Conservation (phyloP, 2,888 invertebrate species). For the Scotopteryx bipunctaria region DNA sequence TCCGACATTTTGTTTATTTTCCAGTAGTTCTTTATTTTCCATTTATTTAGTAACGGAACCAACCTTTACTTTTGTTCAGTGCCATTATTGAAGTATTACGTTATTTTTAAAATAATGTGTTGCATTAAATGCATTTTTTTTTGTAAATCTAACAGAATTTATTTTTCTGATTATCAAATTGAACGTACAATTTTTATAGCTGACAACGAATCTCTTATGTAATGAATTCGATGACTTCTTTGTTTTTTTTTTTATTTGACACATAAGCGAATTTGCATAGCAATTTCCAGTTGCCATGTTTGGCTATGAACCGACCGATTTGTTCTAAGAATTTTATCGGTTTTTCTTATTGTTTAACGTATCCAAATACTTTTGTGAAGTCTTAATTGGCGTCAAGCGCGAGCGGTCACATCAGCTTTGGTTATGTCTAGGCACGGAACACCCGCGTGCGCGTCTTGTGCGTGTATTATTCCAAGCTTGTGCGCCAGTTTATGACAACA, state of each 20-base stretch:
- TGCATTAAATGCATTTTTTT: constrained; percentile 79
- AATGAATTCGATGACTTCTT: constrained; percentile 53
- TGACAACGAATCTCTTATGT: constrained; percentile 75
- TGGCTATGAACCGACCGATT: constrained; percentile 44
- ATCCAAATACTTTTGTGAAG: constrained; percentile 37
- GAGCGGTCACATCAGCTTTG: constrained; percentile 17
- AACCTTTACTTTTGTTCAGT: constrained; percentile 71
- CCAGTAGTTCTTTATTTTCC: constrained; percentile 49
- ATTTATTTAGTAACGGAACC: constrained; percentile 57
- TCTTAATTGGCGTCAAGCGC: constrained; percentile 25
- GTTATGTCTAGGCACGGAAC: not conserved
- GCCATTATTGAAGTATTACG: constrained; percentile 80
- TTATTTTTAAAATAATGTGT: constrained; percentile 78
- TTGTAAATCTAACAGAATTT: constrained; percentile 41
- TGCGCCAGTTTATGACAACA: not conserved
- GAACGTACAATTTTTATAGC: constrained; percentile 47
- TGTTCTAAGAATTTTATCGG: constrained; percentile 56
- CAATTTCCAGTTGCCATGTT: constrained; percentile 53
- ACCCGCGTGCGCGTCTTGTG: constrained; percentile 1
- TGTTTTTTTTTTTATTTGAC: constrained; percentile 48
- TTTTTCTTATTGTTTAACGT: constrained; percentile 29
- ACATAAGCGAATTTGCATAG: constrained; percentile 68
- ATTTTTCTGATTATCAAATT: constrained; percentile 54
- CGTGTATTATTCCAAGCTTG: no score
- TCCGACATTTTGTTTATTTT: constrained; percentile 53